A percentile compares a stretch with the other conserved stretches of the same genome.
These are phyloP conservation scores for Halichoerus grypus DNA, from an alignment of 2,113 vertebrate genomes.

Conservation along the genomic window DNA sequence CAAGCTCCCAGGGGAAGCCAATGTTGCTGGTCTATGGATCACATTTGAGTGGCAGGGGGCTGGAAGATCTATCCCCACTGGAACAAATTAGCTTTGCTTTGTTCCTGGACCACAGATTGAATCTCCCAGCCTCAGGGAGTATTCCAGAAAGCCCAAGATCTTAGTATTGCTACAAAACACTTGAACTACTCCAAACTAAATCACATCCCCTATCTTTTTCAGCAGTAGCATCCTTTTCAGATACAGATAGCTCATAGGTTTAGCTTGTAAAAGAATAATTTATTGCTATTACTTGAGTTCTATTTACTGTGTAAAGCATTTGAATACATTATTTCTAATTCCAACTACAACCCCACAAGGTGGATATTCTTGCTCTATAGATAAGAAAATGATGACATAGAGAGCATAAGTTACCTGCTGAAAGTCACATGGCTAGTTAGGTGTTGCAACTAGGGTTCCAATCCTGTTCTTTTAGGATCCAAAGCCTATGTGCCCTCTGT, in stretches of 20 bases:
- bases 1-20: neutral
- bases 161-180: neutral
- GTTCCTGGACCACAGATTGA: neutral
- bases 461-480: neutral
- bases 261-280: constrained; percentile 18
- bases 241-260: neutral
- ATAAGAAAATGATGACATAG: neutral
- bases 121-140: neutral
- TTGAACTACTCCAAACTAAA: neutral
- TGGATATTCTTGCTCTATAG: neutral
- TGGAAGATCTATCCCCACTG: neutral
- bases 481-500: neutral
- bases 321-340: neutral
- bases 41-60: neutral
- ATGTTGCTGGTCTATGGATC: neutral
- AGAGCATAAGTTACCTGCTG: neutral
- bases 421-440: neutral
- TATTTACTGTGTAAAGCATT: neutral
- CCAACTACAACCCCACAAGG: neutral
- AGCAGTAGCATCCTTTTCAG: neutral
- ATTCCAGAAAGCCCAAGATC: neutral
- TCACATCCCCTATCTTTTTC: neutral
- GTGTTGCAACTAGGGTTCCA: neutral
- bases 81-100: constrained; percentile 28
- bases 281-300: neutral